These are phyloP conservation scores for Dioctria linearis DNA, from an alignment of 2,888 invertebrate genomes.

Conservation along the genomic window DNA sequence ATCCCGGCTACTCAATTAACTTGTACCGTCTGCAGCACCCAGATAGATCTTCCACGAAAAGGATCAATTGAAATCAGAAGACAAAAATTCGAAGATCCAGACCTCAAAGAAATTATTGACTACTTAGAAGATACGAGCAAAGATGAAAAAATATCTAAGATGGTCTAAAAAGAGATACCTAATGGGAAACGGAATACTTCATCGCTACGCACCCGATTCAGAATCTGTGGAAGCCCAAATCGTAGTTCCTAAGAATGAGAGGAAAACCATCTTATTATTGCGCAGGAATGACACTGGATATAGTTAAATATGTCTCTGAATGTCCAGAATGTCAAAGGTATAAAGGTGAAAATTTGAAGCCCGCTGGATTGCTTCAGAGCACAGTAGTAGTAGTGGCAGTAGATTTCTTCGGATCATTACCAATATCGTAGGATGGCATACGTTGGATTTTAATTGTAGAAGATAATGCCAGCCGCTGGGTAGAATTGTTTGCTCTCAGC, in stretches of 20 bases:
- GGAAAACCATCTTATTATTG: too few species aligned
- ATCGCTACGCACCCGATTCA: too few species aligned
- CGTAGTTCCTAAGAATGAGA: too few species aligned
- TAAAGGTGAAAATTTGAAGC: too few species aligned
- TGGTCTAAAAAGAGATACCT: too few species aligned
- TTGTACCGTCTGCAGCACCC: not conserved
- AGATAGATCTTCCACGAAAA: slow-evolving; percentile 12
- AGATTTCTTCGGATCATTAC: slow-evolving; percentile 59
- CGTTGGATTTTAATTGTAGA: slow-evolving; percentile 62
- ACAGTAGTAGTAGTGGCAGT: slow-evolving; percentile 57
- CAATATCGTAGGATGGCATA: slow-evolving; percentile 52
- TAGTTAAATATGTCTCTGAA: too few species aligned
- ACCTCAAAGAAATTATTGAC: slow-evolving; percentile 55
- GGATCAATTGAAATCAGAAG: slow-evolving; percentile 40
- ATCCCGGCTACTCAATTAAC: not conserved
- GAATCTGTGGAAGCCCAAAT: too few species aligned
- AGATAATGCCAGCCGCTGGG: too few species aligned
- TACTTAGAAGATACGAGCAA: slow-evolving; percentile 48
- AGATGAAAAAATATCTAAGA: slow-evolving; percentile 47
- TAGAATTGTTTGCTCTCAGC: too few species aligned
- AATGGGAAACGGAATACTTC: too few species aligned
- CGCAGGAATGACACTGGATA: too few species aligned
- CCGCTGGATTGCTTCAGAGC: slow-evolving; percentile 58
- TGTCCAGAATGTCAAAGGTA: too few species aligned
- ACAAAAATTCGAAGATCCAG: slow-evolving; percentile 60